These are phyloP conservation scores for Aepyceros melampus DNA, from an alignment of 2,113 vertebrate genomes.

Conservation along the genomic window DNA sequence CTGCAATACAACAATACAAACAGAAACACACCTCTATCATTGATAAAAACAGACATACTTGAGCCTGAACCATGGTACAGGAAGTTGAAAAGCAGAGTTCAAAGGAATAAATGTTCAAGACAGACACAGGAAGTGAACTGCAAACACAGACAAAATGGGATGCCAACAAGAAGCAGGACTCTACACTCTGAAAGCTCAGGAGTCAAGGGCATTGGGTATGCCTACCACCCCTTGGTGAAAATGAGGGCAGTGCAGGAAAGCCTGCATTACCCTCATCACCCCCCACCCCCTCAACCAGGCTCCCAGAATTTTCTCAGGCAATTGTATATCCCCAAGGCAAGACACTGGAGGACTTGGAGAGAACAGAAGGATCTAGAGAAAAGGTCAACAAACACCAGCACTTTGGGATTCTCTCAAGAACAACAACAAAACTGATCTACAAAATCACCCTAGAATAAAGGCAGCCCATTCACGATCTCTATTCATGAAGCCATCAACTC, in stretches of 20 bases:
- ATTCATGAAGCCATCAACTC: neutral
- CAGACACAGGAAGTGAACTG: neutral
- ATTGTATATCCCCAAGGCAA: neutral
- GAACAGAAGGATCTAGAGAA: neutral
- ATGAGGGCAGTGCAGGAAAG: neutral
- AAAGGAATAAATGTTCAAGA: neutral
- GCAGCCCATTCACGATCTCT: neutral
- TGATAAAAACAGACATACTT: neutral
- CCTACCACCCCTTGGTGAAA: neutral
- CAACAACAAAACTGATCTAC: neutral
- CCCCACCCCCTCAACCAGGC: fast-evolving
- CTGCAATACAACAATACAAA: neutral
- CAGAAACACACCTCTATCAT: neutral
- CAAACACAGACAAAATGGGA: fast-evolving
- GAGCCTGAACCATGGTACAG: neutral
- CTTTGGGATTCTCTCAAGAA: neutral
- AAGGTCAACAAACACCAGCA: neutral
- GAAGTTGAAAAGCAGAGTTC: neutral
- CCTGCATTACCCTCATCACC: neutral
- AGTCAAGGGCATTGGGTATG: no score
- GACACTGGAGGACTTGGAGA: neutral
- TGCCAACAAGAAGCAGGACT: neutral
- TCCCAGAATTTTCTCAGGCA: neutral
- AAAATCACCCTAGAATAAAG: neutral
- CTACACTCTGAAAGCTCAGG: neutral